Percentiles rank a stretch among this genome's conserved stretches.
These are phyloP conservation scores for Chitala chitala DNA, from an alignment of 2,113 vertebrate species.

Conservation along the genomic window DNA sequence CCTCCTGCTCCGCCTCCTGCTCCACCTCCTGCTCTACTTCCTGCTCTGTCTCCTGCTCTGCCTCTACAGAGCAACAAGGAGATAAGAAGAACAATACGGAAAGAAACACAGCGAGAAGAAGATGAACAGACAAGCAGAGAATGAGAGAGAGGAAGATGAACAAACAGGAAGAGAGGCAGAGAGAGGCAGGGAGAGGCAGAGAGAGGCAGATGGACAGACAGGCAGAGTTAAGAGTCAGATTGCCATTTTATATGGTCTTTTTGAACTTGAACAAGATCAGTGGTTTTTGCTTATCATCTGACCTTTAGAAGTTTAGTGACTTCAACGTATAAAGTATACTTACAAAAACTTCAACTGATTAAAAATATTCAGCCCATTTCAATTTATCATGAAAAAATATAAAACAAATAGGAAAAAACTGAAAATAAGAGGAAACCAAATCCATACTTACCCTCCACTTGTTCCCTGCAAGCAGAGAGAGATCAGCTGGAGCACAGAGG, in stretches of 20 bases:
- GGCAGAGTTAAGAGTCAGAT: too few relatives aligned
- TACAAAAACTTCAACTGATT: too few relatives aligned
- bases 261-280: too few relatives aligned
- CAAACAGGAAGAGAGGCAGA: neutral
- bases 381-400: too few relatives aligned
- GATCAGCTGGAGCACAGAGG: neutral
- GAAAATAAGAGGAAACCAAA: too few relatives aligned
- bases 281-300: too few relatives aligned
- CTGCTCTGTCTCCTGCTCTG: slow-evolving; percentile 28
- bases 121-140: neutral
- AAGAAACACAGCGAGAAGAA: neutral
- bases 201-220: too few relatives aligned
- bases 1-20: slow-evolving; percentile 8
- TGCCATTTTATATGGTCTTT: too few relatives aligned
- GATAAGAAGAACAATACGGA: neutral
- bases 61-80: neutral
- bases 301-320: too few relatives aligned
- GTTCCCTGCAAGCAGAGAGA: slow-evolving; percentile 45
- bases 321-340: too few relatives aligned
- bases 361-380: too few relatives aligned
- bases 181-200: neutral
- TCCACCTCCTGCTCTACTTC: slow-evolving; percentile 48
- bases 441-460: slow-evolving; percentile 48
- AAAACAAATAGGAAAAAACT: too few relatives aligned
- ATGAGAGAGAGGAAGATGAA: neutral